Conservation (phyloP, 2,113 vertebrate genomes). For the Bucco capensis region DNA sequence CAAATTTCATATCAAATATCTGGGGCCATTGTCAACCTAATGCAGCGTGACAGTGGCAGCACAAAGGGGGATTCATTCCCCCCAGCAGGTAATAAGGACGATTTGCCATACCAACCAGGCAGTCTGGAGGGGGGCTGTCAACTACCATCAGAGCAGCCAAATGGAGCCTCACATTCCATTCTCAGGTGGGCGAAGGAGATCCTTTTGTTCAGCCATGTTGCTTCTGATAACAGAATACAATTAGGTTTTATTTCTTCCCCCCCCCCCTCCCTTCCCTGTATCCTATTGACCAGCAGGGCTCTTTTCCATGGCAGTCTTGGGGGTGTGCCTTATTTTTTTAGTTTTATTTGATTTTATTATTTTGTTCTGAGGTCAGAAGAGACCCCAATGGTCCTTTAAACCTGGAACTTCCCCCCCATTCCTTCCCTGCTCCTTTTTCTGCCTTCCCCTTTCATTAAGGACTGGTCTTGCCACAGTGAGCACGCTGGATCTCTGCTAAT, state of each 20-base stretch:
- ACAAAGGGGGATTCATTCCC: constrained; percentile 95
- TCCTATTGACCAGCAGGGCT: neutral
- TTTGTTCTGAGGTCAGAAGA: neutral
- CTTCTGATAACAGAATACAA: constrained; percentile 69
- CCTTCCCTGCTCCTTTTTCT: neutral
- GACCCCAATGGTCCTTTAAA: neutral
- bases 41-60: constrained; percentile 89
- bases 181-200: constrained; percentile 77
- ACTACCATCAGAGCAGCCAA: constrained; percentile 71
- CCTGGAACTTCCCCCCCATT: neutral
- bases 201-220: constrained; percentile 65
- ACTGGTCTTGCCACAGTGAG: neutral
- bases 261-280: neutral
- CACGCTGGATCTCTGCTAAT: constrained; percentile 4
- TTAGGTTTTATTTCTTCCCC: neutral
- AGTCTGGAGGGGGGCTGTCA: constrained; percentile 73
- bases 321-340: neutral
- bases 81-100: constrained; percentile 93
- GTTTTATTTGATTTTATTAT: neutral
- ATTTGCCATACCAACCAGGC: constrained; percentile 83
- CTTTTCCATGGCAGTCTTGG: neutral
- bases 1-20: constrained; percentile 99
- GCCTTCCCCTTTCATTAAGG: constrained; percentile 35
- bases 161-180: constrained; percentile 75
- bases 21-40: constrained; percentile 90